Evolutionary conservation across 2,797 vertebrate species (phyloP).

Genomic region (Eulemur rubriventer): DNA sequence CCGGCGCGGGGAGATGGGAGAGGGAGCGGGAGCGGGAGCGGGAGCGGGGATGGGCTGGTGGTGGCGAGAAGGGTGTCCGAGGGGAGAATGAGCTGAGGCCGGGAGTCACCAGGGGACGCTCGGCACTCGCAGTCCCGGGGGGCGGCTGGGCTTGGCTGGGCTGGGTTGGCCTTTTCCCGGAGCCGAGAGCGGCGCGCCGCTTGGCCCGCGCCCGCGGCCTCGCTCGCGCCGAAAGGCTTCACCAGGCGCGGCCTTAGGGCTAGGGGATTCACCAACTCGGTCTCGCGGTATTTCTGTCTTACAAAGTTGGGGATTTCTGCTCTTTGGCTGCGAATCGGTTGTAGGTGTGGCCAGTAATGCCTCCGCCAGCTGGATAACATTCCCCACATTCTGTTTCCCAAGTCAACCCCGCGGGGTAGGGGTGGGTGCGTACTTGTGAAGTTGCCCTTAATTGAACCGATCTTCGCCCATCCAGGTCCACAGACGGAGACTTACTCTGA

Average conservation of each 20-base stretch:
- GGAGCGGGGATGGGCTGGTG: too few relatives aligned
- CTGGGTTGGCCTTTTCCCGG: not conserved
- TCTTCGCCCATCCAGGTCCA: not conserved
- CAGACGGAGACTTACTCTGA: not conserved
- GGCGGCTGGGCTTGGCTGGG: too few relatives aligned
- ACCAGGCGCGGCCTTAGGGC: not conserved
- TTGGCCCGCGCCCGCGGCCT: too few relatives aligned
- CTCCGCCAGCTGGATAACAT: too few relatives aligned
- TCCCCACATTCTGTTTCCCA: not conserved
- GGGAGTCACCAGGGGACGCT: too few relatives aligned
- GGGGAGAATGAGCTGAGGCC: fast-evolving
- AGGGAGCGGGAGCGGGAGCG: too few relatives aligned
- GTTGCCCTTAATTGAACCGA: not conserved
- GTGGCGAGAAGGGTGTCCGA: fast-evolving
- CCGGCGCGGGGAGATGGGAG: too few relatives aligned
- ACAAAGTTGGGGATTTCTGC: not conserved
- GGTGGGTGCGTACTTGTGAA: not conserved
- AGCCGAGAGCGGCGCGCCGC: too few relatives aligned
- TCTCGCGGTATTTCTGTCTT: not conserved
- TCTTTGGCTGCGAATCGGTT: not conserved
- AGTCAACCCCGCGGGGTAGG: not conserved
- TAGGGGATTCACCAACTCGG: not conserved
- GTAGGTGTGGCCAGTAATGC: not conserved
- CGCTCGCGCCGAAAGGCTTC: not conserved
- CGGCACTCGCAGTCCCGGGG: not conserved